A percentile compares a stretch with the other conserved stretches of the same genome.
These are phyloP conservation scores for Pedicia rivosa DNA, from an alignment of 2,888 invertebrate species.

Conservation along the genomic window DNA sequence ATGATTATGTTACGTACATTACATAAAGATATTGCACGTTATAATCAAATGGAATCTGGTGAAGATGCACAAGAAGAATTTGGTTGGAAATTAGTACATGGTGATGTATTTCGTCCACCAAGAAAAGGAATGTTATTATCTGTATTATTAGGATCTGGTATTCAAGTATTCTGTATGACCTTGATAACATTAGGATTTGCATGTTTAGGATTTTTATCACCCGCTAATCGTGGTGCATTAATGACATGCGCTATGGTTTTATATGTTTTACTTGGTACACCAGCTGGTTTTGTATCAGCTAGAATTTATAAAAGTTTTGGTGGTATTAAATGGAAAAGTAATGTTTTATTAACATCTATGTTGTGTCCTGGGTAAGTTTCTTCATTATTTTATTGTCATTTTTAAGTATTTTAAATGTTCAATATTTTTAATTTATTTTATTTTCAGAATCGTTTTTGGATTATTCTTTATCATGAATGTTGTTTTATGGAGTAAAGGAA, in stretches of 20 bases:
- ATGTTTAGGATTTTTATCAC: slow-evolving; percentile 96
- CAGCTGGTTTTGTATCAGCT: slow-evolving; percentile 93
- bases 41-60: slow-evolving; percentile 87
- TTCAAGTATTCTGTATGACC: slow-evolving; percentile 91
- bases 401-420: neutral
- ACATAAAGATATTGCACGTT: slow-evolving; percentile 96
- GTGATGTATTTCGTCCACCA: slow-evolving; percentile 94
- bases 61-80: slow-evolving; percentile 79
- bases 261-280: slow-evolving; percentile 92
- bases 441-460: slow-evolving; percentile 77
- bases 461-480: slow-evolving; percentile 95
- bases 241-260: slow-evolving; percentile 97
- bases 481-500: slow-evolving; percentile 88
- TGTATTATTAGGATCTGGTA: slow-evolving; percentile 90
- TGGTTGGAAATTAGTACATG: slow-evolving; percentile 94
- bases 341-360: slow-evolving; percentile 91
- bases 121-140: slow-evolving; percentile 91
- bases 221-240: slow-evolving; percentile 93
- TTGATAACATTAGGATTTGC: slow-evolving; percentile 93
- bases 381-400: neutral
- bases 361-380: slow-evolving; percentile 89
- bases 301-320: slow-evolving; percentile 97
- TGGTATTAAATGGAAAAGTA: slow-evolving; percentile 97
- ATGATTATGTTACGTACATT: slow-evolving; percentile 95
- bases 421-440: slow-evolving; percentile 12